These are phyloP conservation scores for Odontocerum albicorne DNA, from an alignment of 2,888 invertebrate species.

Conservation along the genomic window DNA sequence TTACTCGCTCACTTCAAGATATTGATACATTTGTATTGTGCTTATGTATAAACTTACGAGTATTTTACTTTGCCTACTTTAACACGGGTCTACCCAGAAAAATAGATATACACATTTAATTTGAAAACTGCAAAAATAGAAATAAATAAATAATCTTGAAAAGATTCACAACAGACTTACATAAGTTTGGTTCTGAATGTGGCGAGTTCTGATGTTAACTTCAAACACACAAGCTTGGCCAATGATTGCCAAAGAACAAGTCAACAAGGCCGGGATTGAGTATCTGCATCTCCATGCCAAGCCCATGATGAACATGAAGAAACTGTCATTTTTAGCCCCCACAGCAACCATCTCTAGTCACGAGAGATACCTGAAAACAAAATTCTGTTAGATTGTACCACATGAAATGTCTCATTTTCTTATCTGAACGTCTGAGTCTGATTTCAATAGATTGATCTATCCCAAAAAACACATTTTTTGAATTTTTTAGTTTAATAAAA, in stretches of 20 bases:
- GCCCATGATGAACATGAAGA: conserved; percentile 57
- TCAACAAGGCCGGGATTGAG: conserved; percentile 54
- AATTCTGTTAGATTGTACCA: background rate
- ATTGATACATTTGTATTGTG: too few species aligned
- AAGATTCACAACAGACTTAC: too few species aligned
- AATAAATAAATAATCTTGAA: too few species aligned
- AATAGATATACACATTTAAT: too few species aligned
- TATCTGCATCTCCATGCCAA: conserved; percentile 56
- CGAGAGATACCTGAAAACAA: background rate
- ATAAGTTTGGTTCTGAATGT: conserved; percentile 40
- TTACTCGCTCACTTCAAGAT: too few species aligned
- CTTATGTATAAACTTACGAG: too few species aligned
- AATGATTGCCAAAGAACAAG: conserved; percentile 51
- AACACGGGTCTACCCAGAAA: too few species aligned
- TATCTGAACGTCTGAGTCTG: too few species aligned
- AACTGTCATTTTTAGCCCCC: conserved; percentile 38
- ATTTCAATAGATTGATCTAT: too few species aligned
- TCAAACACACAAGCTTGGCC: conserved; percentile 58
- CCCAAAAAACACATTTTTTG: background rate
- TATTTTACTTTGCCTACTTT: too few species aligned
- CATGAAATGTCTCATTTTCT: background rate
- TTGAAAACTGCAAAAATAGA: too few species aligned
- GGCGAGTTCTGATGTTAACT: conserved; percentile 49
- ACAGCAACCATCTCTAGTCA: conserved; percentile 15
- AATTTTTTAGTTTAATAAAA: too few species aligned